Evolutionary conservation across 2,113 vertebrate genomes (phyloP).

Genomic region (Irena cyanogastra): DNA sequence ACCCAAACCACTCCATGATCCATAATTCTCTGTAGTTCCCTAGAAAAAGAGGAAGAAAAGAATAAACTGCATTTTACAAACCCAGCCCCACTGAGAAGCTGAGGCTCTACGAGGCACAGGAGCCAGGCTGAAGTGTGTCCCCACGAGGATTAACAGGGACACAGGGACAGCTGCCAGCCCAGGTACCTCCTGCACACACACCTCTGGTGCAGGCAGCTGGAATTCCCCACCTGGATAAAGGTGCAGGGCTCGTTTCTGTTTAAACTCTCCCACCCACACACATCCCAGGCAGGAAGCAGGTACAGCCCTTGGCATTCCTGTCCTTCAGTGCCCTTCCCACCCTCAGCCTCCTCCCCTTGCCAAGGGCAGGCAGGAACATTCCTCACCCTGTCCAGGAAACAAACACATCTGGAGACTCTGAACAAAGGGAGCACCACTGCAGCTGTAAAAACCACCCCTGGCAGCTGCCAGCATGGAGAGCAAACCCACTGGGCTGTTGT

Average conservation of each 20-base stretch:
- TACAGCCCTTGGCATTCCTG: neutral
- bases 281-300: neutral
- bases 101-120: neutral
- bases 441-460: neutral
- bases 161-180: neutral
- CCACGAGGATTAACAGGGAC: neutral
- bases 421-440: neutral
- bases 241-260: neutral
- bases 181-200: neutral
- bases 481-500: neutral
- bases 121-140: neutral
- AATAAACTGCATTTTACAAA: neutral
- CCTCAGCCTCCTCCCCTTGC: neutral
- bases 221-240: neutral
- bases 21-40: neutral
- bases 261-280: neutral
- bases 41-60: neutral
- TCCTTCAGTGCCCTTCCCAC: conserved; percentile 2
- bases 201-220: neutral
- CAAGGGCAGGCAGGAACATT: neutral
- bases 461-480: fast-evolving
- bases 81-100: neutral
- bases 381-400: neutral
- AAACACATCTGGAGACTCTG: neutral
- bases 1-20: neutral